Evolutionary conservation across 2,888 invertebrate species (phyloP).

Genomic region (Hirtodrosophila duncani): DNA sequence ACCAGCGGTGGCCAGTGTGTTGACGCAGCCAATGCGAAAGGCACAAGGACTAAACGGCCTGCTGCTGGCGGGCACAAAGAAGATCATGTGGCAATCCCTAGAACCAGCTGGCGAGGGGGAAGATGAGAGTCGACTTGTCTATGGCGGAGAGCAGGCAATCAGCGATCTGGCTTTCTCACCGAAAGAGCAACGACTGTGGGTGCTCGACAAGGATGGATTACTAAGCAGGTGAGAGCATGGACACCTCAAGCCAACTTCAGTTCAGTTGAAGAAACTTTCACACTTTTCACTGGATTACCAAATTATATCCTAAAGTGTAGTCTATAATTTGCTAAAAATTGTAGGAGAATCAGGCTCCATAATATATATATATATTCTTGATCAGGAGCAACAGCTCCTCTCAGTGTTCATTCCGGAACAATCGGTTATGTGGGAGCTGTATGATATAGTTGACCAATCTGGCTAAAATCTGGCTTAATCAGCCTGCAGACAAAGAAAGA

Average conservation of each 20-base stretch:
- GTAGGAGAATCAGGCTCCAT: no score
- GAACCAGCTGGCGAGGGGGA: conserved; percentile 55
- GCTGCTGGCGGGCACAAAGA: conserved; percentile 50
- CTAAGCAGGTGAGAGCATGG: conserved; percentile 79
- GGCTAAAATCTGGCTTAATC: no score
- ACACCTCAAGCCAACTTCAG: not conserved
- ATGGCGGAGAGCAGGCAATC: conserved; percentile 66
- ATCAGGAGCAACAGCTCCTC: no score
- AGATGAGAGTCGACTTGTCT: conserved; percentile 63
- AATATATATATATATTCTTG: no score
- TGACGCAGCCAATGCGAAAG: conserved; percentile 17
- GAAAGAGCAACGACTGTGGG: conserved; percentile 85
- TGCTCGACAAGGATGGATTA: conserved; percentile 85
- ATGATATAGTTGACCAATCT: no score
- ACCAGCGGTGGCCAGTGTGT: conserved; percentile 79
- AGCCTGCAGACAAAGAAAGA: no score
- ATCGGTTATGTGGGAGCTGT: no score
- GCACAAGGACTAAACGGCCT: conserved; percentile 34
- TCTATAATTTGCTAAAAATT: no score
- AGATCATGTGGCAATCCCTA: conserved; percentile 54
- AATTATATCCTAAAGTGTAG: no score
- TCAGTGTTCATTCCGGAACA: no score
- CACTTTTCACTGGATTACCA: no score
- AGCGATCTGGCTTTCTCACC: conserved; percentile 88
- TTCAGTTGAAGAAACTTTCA: not conserved